Evolutionary conservation across 2,113 vertebrate genomes (phyloP).

Genomic region (human): GRCh38 chr9:84623001-84623500

Average conservation of each 20-base stretch:
- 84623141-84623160: background rate
- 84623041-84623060: background rate
- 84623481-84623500: background rate
- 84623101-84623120: background rate
- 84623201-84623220: background rate
- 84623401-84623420: background rate
- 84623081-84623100: background rate
- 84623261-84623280: background rate
- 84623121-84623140: background rate
- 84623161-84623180: background rate
- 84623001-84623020: background rate
- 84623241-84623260: fast-evolving
- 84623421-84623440: background rate
- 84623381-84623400: background rate
- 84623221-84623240: background rate
- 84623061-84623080: background rate
- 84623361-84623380: background rate
- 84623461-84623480: fast-evolving
- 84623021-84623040: background rate
- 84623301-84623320: background rate
- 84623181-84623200: background rate
- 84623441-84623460: background rate
- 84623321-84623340: background rate
- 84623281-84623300: background rate
- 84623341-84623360: background rate